Evolutionary conservation across 35 echinoderm and acorn worm species (phyloP).

Genomic region (Lytechinus variegatus): DNA sequence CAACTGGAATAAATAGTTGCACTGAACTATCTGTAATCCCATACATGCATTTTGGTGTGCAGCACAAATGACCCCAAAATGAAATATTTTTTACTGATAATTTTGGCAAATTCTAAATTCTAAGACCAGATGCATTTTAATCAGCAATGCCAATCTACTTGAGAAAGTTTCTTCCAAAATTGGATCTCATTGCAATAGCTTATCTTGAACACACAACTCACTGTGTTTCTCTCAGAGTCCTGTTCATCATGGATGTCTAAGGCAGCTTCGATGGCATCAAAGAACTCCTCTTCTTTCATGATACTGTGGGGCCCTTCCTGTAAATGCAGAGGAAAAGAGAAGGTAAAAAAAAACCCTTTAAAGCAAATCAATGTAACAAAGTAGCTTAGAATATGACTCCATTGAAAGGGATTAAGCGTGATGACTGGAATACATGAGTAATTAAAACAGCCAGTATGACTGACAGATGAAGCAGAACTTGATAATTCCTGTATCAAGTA

Average conservation of each 20-base stretch:
- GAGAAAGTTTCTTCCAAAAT: too few species aligned
- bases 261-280: slow-evolving; percentile 98
- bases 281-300: slow-evolving; percentile 98
- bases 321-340: neutral
- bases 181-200: too few species aligned
- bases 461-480: neutral
- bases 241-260: slow-evolving; percentile 81
- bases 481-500: neutral
- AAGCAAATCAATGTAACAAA: neutral
- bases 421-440: slow-evolving; percentile 5
- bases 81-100: too few species aligned
- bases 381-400: neutral
- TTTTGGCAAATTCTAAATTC: too few species aligned
- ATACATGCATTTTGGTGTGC: too few species aligned
- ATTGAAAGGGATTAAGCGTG: neutral
- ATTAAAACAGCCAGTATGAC: neutral
- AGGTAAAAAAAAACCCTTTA: neutral
- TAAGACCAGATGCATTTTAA: too few species aligned
- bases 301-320: slow-evolving; percentile 97
- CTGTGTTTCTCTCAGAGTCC: slow-evolving; percentile 70
- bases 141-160: too few species aligned
- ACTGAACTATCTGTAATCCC: too few species aligned
- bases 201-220: neutral
- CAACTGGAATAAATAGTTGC: too few species aligned
- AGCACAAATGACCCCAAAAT: too few species aligned